These are phyloP conservation scores for Drosophila mettleri DNA, from an alignment of 2,888 invertebrate genomes.

Conservation along the genomic window DNA sequence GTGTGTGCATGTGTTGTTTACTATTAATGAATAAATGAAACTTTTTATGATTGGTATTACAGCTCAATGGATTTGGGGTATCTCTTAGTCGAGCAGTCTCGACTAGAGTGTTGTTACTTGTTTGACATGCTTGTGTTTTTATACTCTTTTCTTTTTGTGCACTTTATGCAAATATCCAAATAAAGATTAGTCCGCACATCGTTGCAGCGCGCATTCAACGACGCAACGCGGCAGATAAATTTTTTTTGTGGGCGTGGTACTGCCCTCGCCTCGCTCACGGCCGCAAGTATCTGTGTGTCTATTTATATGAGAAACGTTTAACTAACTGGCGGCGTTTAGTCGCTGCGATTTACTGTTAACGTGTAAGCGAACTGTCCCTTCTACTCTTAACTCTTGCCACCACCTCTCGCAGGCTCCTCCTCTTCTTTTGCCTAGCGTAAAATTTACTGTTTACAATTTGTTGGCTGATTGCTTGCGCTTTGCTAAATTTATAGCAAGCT, in stretches of 20 bases:
- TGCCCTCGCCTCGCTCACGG: neutral
- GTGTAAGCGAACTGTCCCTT: slow-evolving; percentile 42
- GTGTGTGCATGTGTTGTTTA: no score
- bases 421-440: slow-evolving; percentile 40
- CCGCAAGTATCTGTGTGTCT: slow-evolving; percentile 34
- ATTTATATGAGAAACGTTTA: slow-evolving; percentile 73
- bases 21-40: no score
- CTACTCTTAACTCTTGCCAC: neutral
- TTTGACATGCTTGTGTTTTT: slow-evolving; percentile 62
- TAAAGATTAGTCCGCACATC: slow-evolving; percentile 68
- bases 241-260: slow-evolving; percentile 55
- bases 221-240: slow-evolving; percentile 55
- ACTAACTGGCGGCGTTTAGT: slow-evolving; percentile 76
- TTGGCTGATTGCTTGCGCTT: slow-evolving; percentile 77
- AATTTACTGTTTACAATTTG: slow-evolving; percentile 78
- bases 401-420: neutral
- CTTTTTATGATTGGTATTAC: no score
- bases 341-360: slow-evolving; percentile 76
- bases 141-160: neutral
- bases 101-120: no score
- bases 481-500: slow-evolving; percentile 70
- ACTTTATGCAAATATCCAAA: slow-evolving; percentile 75
- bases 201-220: slow-evolving; percentile 22
- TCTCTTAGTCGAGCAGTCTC: no score
- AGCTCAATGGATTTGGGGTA: no score